These are phyloP conservation scores for Abrostola tripartita DNA, from an alignment of 2,888 invertebrate genomes.

Conservation along the genomic window DNA sequence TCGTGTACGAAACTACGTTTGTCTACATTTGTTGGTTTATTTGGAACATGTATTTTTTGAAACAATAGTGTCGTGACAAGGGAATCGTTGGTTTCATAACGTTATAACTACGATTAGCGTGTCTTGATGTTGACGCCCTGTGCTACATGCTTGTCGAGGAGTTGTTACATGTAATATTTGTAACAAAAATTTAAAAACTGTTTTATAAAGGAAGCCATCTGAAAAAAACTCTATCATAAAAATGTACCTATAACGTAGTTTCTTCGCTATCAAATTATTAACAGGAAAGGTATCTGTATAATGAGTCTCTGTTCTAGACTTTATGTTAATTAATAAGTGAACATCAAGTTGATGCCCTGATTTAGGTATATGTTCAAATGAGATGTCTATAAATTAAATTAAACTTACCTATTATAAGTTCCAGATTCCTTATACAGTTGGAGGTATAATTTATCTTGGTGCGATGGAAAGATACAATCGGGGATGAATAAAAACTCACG, in stretches of 20 bases:
- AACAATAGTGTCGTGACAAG: conserved; percentile 52
- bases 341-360: too few species aligned
- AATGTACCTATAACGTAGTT: too few species aligned
- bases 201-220: too few species aligned
- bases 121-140: conserved; percentile 5
- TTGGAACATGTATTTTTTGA: conserved; percentile 53
- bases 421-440: conserved; percentile 36
- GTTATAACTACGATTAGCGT: conserved; percentile 31
- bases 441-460: conserved; percentile 32
- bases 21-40: conserved; percentile 55
- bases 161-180: conserved; percentile 12
- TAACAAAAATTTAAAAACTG: too few species aligned
- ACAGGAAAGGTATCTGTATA: too few species aligned
- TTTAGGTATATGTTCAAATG: too few species aligned
- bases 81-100: conserved; percentile 46
- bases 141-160: background rate
- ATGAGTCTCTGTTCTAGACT: too few species aligned
- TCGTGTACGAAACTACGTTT: conserved; percentile 55
- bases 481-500: conserved; percentile 33
- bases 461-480: conserved; percentile 41
- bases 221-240: too few species aligned
- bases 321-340: too few species aligned
- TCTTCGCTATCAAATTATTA: too few species aligned
- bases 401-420: background rate
- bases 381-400: too few species aligned